These are phyloP conservation scores for Eurystomus glaucurus DNA, from an alignment of 2,797 vertebrate species.

Conservation along the genomic window DNA sequence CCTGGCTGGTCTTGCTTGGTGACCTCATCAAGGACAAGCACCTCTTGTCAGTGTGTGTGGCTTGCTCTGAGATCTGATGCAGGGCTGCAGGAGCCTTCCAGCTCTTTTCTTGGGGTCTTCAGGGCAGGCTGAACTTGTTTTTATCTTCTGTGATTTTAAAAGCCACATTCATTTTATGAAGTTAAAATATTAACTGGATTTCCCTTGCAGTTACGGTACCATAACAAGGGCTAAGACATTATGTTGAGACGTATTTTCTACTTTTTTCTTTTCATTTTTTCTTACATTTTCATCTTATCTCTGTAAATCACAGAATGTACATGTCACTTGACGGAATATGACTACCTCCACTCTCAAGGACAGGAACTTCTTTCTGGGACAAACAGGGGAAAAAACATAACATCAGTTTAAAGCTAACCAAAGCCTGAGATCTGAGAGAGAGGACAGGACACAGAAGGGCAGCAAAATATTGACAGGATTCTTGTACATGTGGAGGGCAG, in stretches of 20 bases:
- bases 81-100: neutral
- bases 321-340: neutral
- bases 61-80: neutral
- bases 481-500: neutral
- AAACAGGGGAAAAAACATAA: neutral
- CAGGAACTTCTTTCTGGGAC: neutral
- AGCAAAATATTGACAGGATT: neutral
- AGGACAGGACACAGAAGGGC: neutral
- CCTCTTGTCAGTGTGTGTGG: accelerated
- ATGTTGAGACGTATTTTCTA: neutral
- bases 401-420: neutral
- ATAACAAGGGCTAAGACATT: neutral
- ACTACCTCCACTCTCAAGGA: neutral
- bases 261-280: neutral
- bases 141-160: neutral
- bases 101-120: neutral
- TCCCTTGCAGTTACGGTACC: neutral
- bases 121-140: neutral
- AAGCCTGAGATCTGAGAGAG: neutral
- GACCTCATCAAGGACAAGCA: accelerated
- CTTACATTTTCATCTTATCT: neutral
- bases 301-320: neutral
- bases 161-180: neutral
- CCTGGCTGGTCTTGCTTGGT: neutral
- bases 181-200: neutral